Percentiles rank a stretch among this genome's conserved stretches.
phyloP scores from a whole-genome alignment of 2,113 vertebrate species.

The Setophaga kirtlandii region DNA sequence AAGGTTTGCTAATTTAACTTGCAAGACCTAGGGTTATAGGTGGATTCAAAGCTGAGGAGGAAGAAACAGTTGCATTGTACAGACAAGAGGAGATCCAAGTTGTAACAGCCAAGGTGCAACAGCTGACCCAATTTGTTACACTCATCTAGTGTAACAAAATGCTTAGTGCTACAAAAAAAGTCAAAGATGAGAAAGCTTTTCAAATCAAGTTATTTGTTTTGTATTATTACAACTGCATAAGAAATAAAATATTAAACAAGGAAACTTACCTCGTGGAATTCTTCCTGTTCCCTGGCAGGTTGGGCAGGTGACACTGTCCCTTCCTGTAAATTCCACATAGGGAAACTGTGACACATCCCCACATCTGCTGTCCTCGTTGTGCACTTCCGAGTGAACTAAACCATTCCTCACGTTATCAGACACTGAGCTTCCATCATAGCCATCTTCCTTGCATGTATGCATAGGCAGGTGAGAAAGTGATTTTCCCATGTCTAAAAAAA shows the following conservation, averaged over 20 bases:
- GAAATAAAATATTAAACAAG: neutral
- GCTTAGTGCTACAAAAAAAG: neutral
- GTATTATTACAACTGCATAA: neutral
- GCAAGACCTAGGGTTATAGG: neutral
- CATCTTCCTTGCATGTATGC: constrained; percentile 79
- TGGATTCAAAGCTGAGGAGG: neutral
- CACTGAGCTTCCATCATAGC: constrained; percentile 72
- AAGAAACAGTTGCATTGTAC: neutral
- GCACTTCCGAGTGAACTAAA: constrained; percentile 71
- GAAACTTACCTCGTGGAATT: constrained; percentile 89
- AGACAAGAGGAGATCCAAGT: neutral
- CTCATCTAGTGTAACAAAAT: neutral
- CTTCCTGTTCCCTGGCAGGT: constrained; percentile 97
- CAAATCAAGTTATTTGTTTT: neutral
- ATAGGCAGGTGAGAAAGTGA: constrained; percentile 85
- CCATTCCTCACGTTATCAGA: constrained; percentile 76
- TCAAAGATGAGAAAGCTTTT: neutral
- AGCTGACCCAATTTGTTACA: neutral
- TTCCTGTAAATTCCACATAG: constrained; percentile 96
- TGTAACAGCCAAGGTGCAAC: neutral
- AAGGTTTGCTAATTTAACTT: neutral
- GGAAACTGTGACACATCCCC: constrained; percentile 97
- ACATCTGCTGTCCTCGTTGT: constrained; percentile 81
- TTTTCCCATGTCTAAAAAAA: constrained; percentile 86
- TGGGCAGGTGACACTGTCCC: constrained; percentile 96